Evolutionary conservation across 2,113 vertebrate genomes (phyloP), one percentile per base, ranked within the genome.

Genomic region (Neodon shergylaensis): DNA sequence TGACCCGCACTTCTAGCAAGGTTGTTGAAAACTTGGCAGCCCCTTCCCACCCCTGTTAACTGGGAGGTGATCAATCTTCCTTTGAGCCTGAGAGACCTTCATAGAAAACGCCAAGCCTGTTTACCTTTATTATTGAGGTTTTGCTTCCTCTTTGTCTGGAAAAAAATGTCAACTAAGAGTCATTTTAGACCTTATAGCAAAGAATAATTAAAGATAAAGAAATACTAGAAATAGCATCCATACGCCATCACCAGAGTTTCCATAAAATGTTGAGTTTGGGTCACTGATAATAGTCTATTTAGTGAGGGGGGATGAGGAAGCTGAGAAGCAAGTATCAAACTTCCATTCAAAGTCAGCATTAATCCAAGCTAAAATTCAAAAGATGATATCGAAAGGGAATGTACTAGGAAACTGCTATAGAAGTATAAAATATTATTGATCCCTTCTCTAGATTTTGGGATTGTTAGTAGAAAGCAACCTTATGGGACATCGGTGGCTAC

Each of bases 121-220:
- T 98, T 98, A 98, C 98, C 98, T 98, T 98, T 98, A 98, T 98
- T 98, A 98, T 88, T 95, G 96, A 96, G 95, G 96, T 97, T 98
- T 98, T 97, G 97, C 98, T 98, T 97, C 97, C 82, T 98, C 98
- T 96, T 83, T 95, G 96, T 97, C 97, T 98, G 98, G 97, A 98
- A 90, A 97, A 98, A 97, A 54, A 54, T 98, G 13, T 96, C 97
- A 98, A 49, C 96, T 74, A 96, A 95, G 33, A 94, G 65, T 93
- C 83, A 84, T 92, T 97, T 83, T 78, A 97, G 93, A 97, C 92
- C 92, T 96, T 94, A 52, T 97, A 97, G 94, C 85, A 65, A 92
- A 95, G 68, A 83, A 81, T 54, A 90, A 96, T 61, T 88, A 68
- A 83, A 96, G 88, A 95, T 74, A 26, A 21, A 82, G 93, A 92